Evolutionary conservation across 2,113 vertebrate species (phyloP).

Genomic region (Macroglossus sobrinus): DNA sequence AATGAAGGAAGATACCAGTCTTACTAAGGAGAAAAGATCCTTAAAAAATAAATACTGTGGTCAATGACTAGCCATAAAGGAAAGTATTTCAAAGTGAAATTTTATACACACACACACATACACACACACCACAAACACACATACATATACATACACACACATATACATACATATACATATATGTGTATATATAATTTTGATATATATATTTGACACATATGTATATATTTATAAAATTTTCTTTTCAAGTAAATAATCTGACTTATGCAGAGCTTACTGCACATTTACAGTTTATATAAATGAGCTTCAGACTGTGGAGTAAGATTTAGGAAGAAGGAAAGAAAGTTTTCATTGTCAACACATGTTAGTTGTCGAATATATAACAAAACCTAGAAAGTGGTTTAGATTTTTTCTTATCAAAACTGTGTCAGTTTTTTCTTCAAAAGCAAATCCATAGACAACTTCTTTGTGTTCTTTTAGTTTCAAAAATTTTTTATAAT

Average conservation of each 20-base stretch:
- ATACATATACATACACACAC: neutral
- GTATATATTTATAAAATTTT: neutral
- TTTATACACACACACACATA: neutral
- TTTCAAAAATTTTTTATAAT: neutral
- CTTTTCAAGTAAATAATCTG: neutral
- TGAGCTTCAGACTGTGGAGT: conserved; percentile 30
- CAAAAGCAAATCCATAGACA: neutral
- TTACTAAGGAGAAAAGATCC: neutral
- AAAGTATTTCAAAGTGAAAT: conserved; percentile 47
- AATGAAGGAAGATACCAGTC: conserved; percentile 30
- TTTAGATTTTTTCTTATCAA: conserved; percentile 2
- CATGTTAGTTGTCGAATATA: neutral
- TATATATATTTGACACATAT: neutral
- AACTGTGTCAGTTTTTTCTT: neutral
- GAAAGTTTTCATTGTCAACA: conserved; percentile 8
- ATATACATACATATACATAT: neutral
- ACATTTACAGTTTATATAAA: conserved; percentile 17
- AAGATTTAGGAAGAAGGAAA: neutral
- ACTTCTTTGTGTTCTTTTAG: neutral
- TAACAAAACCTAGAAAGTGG: neutral
- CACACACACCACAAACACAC: too few species aligned
- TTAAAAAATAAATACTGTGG: conserved; percentile 46
- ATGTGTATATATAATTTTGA: neutral
- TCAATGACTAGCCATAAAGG: conserved; percentile 23
- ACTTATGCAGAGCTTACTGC: neutral